Conservation (phyloP, 2,113 vertebrate genomes). For the Zosterops hypoxanthus region DNA sequence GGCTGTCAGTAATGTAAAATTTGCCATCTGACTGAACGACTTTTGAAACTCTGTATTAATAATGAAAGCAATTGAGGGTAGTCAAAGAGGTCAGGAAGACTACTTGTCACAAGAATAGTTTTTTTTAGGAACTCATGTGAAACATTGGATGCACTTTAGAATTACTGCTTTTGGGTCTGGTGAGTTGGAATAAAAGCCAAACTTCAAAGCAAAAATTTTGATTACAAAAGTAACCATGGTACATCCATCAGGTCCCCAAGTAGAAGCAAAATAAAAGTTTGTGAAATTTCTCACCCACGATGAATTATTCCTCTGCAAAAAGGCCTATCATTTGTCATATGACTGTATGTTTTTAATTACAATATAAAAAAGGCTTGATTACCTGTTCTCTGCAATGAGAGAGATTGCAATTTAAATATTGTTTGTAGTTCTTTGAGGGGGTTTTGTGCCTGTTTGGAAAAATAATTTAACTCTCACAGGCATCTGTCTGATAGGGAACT, state of each 20-base stretch:
- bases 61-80: background rate
- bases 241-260: background rate
- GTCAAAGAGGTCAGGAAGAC: background rate
- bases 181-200: rapidly evolving
- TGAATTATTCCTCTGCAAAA: background rate
- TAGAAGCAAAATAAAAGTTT: background rate
- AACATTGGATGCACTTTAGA: background rate
- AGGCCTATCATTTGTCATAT: background rate
- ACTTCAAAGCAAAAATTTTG: background rate
- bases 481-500: background rate
- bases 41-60: background rate
- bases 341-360: background rate
- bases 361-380: background rate
- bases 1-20: background rate
- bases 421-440: background rate
- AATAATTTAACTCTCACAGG: background rate
- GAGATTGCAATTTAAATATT: background rate
- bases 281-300: background rate
- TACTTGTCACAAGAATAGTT: background rate
- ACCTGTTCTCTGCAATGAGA: background rate
- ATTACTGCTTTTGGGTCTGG: background rate
- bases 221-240: background rate
- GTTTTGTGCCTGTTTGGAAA: background rate
- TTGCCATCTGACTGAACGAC: background rate
- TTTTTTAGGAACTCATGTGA: background rate